A percentile compares a stretch with the other conserved stretches of the same genome.
phyloP scores from a whole-genome alignment of 2,888 invertebrate genomes.

The Schizaphis graminum region DNA sequence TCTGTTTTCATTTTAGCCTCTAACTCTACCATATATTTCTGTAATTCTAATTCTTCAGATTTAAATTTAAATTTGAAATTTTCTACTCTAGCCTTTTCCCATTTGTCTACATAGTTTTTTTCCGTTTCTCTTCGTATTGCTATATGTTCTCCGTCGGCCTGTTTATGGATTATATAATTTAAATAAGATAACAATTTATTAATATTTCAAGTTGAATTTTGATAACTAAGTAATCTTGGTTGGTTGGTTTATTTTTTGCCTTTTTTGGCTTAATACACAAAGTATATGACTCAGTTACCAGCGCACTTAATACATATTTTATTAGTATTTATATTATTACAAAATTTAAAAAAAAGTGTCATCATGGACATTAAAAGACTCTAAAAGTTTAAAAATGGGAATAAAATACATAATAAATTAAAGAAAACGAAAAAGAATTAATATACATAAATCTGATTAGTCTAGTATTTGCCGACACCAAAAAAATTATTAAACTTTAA shows the following conservation, averaged over 20 bases:
- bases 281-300: not conserved
- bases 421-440: not conserved
- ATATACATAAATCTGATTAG: not conserved
- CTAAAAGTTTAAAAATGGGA: not conserved
- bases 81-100: slow-evolving; percentile 61
- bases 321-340: not conserved
- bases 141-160: slow-evolving; percentile 34
- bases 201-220: not conserved
- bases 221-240: not conserved
- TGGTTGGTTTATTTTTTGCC: not conserved
- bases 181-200: not conserved
- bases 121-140: slow-evolving; percentile 41
- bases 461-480: not conserved
- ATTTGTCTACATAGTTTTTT: slow-evolving; percentile 54
- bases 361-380: not conserved
- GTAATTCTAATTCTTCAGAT: slow-evolving; percentile 46
- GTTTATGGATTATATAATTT: not conserved
- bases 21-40: slow-evolving; percentile 30
- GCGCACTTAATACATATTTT: not conserved
- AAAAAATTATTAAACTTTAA: not conserved
- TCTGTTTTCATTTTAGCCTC: slow-evolving; percentile 35
- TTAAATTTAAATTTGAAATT: slow-evolving; percentile 62
- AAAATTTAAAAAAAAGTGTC: not conserved
- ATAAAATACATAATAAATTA: not conserved
- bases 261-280: not conserved